Evolutionary conservation across 2,888 invertebrate species (phyloP), one percentile per base, ranked within the genome.

Genomic region (Nephrotoma guestfalica): DNA sequence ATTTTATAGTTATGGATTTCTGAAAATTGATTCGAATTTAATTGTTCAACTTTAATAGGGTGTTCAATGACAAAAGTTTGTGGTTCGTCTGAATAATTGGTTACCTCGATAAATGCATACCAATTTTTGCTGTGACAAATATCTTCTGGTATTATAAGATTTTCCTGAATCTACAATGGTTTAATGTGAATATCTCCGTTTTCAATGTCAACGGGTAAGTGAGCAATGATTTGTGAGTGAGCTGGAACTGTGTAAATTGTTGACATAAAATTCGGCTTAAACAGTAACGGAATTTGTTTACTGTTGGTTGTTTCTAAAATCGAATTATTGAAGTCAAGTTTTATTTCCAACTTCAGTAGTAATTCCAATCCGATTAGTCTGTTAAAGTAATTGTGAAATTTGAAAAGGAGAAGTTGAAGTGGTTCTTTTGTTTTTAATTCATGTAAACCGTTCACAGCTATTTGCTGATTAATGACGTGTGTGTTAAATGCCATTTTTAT

Each of bases 361-460:
- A 83, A 86, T 5, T 88, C 87, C 41, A 88, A 71, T 15, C 88
- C 88, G 43, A 88, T 30, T 71, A 88, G 45, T 4, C 87, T 87
- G 86, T 88, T 88, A 41, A 88, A 88, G 43, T 88, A 88, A 83
- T 87, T 87, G 13, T 88, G 88, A 47, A 88, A 88, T 30, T 30
- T 30, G 30, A 30, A 2, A 30, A 30, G 2, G 0, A 30, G 30
- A 30, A 30, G 2, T 1, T 2, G 30, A 30, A 30, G 30, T 30
- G 30, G 30, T 30, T 30, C 30, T 30, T 30, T 30, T 30, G 30
- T 30, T 30, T 30, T 30, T 30, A 30, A 30, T 30, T 30, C 30
- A 2, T 30, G 0, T 30, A 30, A 2, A 2, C 30, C 30, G 2
- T 30, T 30, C 30, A 30, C 30, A 30, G 30, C 2, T 30, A 30